Evolutionary conservation across 2,888 invertebrate species (phyloP), one percentile per base, ranked within the genome.

Genomic region (Halocaridina rubra): DNA sequence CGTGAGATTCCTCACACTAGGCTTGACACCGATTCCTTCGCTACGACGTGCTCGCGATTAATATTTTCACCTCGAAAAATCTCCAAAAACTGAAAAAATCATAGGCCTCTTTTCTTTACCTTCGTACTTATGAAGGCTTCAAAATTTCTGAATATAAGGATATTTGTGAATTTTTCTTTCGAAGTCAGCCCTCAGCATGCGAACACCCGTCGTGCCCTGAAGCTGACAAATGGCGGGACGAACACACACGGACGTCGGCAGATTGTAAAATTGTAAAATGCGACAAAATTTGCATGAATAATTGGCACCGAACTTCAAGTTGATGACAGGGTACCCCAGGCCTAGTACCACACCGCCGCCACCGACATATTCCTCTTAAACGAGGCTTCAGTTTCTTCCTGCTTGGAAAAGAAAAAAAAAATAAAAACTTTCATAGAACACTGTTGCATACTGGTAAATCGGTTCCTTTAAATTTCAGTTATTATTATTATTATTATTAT

Each of bases 181-280:
- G 16, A n/a, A 53, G 75, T 53, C 75, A 19, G 13, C 13, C 5
- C 22, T n/a, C 22, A 22, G 76, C 30, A 61, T 19, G 29, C 76
- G 76, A 33, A 76, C 76, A 24, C 32, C n/a, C 10, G 16, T 32
- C 22, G 19, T 76, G 76, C 61, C 76, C 59, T 61, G 76, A 59
- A 76, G 76, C 76, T 76, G 69, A 79, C 76, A 76, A 76, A 76
- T 61, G 76, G 76, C 32, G 69, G 29, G 53, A 67, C 39, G 67
- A 79, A 67, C 64, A 67, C 78, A 67, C 78, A 22, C 32, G 30
- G 71, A 53, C 80, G 71, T 71, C 53, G 71, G 33, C 71, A 30
- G 72, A 59, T 71, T 80, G 80, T 80, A 80, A 80, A 80, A 80
- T 59, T 72, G 59, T 80, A 71, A 80, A 80, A 80, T 80, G 71